Base-by-base conservation (phyloP, 2,888 invertebrate genomes). In the Cephus rjabovi region DNA sequence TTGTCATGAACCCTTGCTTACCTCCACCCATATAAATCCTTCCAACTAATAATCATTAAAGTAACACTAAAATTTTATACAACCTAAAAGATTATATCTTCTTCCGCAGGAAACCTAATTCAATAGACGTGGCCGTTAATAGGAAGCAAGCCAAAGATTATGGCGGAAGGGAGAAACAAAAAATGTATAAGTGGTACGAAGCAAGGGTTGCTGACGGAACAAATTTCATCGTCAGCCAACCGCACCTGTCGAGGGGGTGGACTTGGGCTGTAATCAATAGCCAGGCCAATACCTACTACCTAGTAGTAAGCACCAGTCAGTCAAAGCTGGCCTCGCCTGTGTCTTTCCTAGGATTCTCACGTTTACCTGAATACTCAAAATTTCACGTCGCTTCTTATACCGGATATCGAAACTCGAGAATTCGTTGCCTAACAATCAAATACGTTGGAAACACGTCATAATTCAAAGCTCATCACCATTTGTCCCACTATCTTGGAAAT, bases 201-300 rank as follows among this genome's bases (percentile, higher is more conserved):
- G 56, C 56, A 56, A 56, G 23, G 80, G 82, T 76, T 86, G 85
- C 85, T 85, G 86, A 86, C 85, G 82, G 85, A 84, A 85, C 86
- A 85, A 56, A 86, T 86, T 86, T 86, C 83, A 83, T 85, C 85
- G 83, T 81, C 80, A 79, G 77, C 81, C 84, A 23, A 23, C 56
- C 56, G 23, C 56, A 56, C 23, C 56, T 56, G 56, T 23, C 56
- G 23, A 23, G 56, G 56, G 56, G 56, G 56, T 9, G 23, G 56
- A 56, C 56, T 56, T 56, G 56, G 56, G 56, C 23, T 56, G 56
- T 56, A 56, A 56, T 56, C 56, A 56, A 56, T 56, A 56, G 23
- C 56, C 56, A 56, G 9, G 56, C 23, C 56, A 56, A 56, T 56
- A 56, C 56, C 56, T 56, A 56, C 56, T 56, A 56, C 9, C 56